A percentile compares a stretch with the other conserved stretches of the same genome.
Evolutionary conservation across 2,113 vertebrate species (phyloP).

Genomic region (Ploceus nigricollis): DNA sequence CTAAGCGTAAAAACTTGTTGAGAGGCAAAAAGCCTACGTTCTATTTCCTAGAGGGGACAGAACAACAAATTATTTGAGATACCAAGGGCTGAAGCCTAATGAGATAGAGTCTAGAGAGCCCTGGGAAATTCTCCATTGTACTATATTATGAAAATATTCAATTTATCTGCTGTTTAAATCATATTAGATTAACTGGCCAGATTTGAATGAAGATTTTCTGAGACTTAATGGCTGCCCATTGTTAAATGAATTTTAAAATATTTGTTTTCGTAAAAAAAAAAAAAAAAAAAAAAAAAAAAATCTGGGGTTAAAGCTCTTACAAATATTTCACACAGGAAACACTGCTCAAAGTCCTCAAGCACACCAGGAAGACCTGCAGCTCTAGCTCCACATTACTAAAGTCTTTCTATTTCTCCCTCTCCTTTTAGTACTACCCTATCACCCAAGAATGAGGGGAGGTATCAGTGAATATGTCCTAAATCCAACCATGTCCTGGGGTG

Average conservation of each 20-base stretch:
- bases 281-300: no score
- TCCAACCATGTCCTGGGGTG: accelerated
- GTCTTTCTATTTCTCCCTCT: background rate
- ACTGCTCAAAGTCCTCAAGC: background rate
- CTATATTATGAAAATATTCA: background rate
- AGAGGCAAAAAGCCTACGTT: background rate
- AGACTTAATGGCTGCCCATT: background rate
- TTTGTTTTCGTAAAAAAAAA: background rate
- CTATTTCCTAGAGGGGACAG: background rate
- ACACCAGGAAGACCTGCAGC: background rate
- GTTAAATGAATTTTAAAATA: background rate
- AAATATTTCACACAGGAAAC: background rate
- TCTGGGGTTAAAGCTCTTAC: background rate
- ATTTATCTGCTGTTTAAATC: background rate
- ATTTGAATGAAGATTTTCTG: background rate
- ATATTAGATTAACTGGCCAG: background rate
- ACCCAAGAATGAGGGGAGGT: background rate
- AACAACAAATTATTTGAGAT: background rate
- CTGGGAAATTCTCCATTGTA: background rate
- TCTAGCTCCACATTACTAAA: background rate
- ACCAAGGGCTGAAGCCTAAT: background rate
- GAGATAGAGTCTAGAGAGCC: background rate
- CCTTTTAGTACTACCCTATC: background rate
- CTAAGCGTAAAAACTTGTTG: background rate
- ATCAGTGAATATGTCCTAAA: background rate